Evolutionary conservation across 1,140 invertebrate genomes (phyloP), one percentile per base, ranked within the genome.

Genomic region (Armadillidium nasatum): DNA sequence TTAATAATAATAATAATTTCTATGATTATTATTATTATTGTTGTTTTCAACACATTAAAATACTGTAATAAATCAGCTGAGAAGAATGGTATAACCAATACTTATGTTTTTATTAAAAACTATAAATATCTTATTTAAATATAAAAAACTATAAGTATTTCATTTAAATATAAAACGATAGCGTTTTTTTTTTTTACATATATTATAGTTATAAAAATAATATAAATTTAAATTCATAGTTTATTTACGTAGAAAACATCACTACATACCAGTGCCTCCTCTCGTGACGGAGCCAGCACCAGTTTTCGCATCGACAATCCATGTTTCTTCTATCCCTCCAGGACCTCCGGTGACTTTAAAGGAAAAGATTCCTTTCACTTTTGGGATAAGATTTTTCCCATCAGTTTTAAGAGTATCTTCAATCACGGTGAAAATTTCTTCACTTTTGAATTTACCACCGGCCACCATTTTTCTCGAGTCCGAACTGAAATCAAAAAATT

Each of bases 221-320:
- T 33, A 6, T 1, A 33, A 33, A 33, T 33, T 33, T 6, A 3
- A 33, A 33, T 33, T 33, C 33, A 33, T 6, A 33, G 6, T 3
- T 3, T 33, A 33, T n/a, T n/a, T 60, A 60, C 11, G 7, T 2
- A 66, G 19, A 46, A 78, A 43, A 45, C 22, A 60, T 45, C 4
- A 67, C 7, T n/a, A 83, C 84, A 84, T 84, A 89, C 89, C 86
- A 85, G 89, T 90, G 72, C 93, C 90, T 83, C 92, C 91, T 78
- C 90, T 94, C 66, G 89, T 89, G 10, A 97, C 91, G 80, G 87
- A 91, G 22, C 94, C 96, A 85, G 90, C 94, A 60, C 93, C 94
- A 82, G 89, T 91, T 85, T 94, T 97, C 2, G 91, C 92, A 86
- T 97, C 92, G 7, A 97, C 92, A 11, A 96, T 87, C 95, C 95